phyloP scores from a whole-genome alignment of 1,140 invertebrate genomes.

The Drosophila eugracilis region DNA sequence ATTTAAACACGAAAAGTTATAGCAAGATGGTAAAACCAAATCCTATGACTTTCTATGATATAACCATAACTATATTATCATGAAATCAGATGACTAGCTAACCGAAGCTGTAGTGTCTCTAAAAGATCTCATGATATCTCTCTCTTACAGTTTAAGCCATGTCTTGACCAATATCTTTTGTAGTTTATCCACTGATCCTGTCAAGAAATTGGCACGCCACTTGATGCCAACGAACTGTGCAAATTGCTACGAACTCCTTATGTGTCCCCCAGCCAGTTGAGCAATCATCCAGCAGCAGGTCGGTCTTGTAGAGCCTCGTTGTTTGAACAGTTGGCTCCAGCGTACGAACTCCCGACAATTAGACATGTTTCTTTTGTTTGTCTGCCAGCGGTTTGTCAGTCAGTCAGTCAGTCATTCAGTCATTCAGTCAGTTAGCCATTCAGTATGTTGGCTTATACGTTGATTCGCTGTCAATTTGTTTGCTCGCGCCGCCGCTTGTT shows the following conservation, averaged over 20 bases:
- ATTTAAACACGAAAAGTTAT: neutral
- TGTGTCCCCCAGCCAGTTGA: neutral
- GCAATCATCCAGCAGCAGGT: neutral
- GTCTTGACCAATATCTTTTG: too few species aligned
- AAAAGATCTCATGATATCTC: too few species aligned
- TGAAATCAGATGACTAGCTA: too few species aligned
- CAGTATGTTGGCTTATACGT: conserved; percentile 28
- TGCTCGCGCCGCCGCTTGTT: conserved; percentile 21
- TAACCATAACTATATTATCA: too few species aligned
- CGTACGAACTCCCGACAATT: conserved; percentile 22
- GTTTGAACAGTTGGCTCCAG: conserved; percentile 38
- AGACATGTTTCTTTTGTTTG: conserved; percentile 26
- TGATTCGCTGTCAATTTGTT: conserved; percentile 39
- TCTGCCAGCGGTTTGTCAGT: conserved; percentile 20
- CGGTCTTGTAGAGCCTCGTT: conserved; percentile 4
- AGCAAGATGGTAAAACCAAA: too few species aligned
- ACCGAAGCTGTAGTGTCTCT: too few species aligned
- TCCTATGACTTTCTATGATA: too few species aligned
- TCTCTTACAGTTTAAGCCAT: too few species aligned
- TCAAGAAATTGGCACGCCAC: neutral
- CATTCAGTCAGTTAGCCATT: neutral
- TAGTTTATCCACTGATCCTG: neutral
- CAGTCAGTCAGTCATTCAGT: neutral
- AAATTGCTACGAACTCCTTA: conserved; percentile 5
- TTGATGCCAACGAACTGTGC: conserved; percentile 9